Percentiles rank a stretch among this genome's conserved stretches.
These are phyloP conservation scores for Nixonia krombeini DNA, from an alignment of 1,140 invertebrate genomes.

Conservation along the genomic window DNA sequence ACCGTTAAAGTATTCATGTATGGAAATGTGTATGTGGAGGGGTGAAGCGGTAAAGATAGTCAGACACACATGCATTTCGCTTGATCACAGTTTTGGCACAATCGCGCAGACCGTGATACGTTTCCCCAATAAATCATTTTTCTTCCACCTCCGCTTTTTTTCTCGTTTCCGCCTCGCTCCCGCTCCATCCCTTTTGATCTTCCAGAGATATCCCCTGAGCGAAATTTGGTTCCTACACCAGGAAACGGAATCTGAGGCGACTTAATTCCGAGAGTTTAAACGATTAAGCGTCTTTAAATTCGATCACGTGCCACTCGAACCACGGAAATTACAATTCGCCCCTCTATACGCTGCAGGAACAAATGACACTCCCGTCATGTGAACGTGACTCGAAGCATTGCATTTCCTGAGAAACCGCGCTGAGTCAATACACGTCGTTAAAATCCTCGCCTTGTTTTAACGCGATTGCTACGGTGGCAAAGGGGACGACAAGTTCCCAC, in stretches of 20 bases:
- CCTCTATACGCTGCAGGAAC: constrained; percentile 18
- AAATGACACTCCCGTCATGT: not conserved
- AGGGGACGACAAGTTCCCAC: too few species aligned
- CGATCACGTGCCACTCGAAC: constrained; percentile 27
- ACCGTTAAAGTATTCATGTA: too few species aligned
- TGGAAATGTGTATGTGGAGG: too few species aligned
- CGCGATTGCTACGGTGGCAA: not conserved
- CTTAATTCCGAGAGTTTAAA: constrained; percentile 18
- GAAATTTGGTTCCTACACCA: constrained; percentile 17
- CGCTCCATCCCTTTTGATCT: constrained; percentile 19
- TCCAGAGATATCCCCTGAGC: constrained; percentile 18
- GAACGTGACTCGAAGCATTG: too few species aligned
- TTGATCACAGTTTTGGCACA: not conserved
- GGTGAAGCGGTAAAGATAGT: too few species aligned
- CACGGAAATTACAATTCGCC: constrained; percentile 39
- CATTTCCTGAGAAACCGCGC: too few species aligned
- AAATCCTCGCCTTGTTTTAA: constrained; percentile 4
- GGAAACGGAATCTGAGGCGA: constrained; percentile 19
- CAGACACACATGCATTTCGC: not conserved
- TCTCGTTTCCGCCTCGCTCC: not conserved
- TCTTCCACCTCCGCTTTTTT: constrained; percentile 11
- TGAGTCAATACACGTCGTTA: too few species aligned
- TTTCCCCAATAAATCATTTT: constrained; percentile 34
- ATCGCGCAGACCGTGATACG: constrained; percentile 3
- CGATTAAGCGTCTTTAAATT: constrained; percentile 23